Evolutionary conservation across 2,113 vertebrate species (phyloP).

Genomic region (Pelecanus crispus): DNA sequence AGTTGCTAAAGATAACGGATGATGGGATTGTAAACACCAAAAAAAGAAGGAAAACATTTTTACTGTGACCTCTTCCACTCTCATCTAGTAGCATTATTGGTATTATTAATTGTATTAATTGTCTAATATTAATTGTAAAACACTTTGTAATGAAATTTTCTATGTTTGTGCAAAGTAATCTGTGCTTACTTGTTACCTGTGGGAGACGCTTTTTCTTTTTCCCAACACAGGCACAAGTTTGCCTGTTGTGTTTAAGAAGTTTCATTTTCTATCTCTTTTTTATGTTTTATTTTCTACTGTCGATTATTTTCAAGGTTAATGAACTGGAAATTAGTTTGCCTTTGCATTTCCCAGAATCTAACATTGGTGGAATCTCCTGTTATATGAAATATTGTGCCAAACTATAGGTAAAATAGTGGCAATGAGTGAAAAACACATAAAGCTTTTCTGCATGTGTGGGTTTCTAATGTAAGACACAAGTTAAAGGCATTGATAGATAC

Average conservation of each 20-base stretch:
- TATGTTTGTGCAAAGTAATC: neutral
- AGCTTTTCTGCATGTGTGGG: neutral
- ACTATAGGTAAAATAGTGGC: neutral
- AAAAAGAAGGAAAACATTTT: neutral
- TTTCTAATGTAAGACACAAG: neutral
- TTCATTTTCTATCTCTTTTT: neutral
- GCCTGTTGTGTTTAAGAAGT: neutral
- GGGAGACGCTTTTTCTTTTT: neutral
- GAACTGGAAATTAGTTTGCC: neutral
- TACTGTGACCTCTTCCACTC: neutral
- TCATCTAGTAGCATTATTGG: neutral
- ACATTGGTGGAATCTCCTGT: neutral
- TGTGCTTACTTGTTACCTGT: neutral
- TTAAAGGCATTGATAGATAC: neutral
- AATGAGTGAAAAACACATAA: neutral
- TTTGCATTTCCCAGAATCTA: neutral
- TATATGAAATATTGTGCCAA: neutral
- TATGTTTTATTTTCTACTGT: neutral
- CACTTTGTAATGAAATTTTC: neutral
- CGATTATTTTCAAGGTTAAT: neutral
- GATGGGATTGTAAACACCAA: neutral
- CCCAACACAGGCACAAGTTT: neutral
- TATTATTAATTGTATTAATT: neutral
- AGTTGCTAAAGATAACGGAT: neutral
- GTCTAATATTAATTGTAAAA: neutral